A percentile compares a stretch with the other conserved stretches of the same genome.
These are phyloP conservation scores for Eumaeus atala DNA, from an alignment of 1,140 invertebrate species.

Conservation along the genomic window DNA sequence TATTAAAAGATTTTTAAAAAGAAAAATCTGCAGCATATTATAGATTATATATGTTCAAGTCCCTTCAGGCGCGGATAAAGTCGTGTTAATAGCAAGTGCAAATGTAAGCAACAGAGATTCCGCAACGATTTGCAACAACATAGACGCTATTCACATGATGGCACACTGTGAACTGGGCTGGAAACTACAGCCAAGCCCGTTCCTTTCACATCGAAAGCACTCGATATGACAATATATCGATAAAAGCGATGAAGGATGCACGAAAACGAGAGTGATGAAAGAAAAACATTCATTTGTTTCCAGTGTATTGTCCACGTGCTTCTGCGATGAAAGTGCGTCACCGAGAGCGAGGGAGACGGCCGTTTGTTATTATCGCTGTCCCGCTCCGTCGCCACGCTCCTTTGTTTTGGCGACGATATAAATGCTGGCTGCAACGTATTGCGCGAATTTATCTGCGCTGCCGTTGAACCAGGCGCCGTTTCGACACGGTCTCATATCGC, in stretches of 20 bases:
- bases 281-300: slow-evolving; percentile 22
- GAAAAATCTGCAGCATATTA: too few relatives aligned
- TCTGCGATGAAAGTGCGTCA: slow-evolving; percentile 51
- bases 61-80: too few relatives aligned
- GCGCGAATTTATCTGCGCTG: slow-evolving; percentile 64
- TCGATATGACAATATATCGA: slow-evolving; percentile 3
- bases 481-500: slow-evolving; percentile 47
- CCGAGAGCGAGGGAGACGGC: slow-evolving; percentile 49
- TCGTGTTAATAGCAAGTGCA: too few relatives aligned
- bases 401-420: slow-evolving; percentile 71
- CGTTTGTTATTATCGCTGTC: slow-evolving; percentile 60
- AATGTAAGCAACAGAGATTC: slow-evolving; percentile 29
- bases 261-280: slow-evolving; percentile 19
- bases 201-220: slow-evolving; percentile 51
- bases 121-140: slow-evolving; percentile 42
- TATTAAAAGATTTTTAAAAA: too few relatives aligned
- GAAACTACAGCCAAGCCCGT: slow-evolving; percentile 38
- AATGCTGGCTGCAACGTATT: slow-evolving; percentile 53
- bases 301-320: slow-evolving; percentile 54
- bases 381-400: slow-evolving; percentile 58
- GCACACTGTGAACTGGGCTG: slow-evolving; percentile 48
- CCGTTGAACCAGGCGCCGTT: slow-evolving; percentile 65
- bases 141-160: slow-evolving; percentile 30
- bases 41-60: too few relatives aligned
- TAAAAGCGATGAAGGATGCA: not conserved